These are phyloP conservation scores for Macrosoma leucophasiata DNA, from an alignment of 2,888 invertebrate genomes.

Conservation along the genomic window DNA sequence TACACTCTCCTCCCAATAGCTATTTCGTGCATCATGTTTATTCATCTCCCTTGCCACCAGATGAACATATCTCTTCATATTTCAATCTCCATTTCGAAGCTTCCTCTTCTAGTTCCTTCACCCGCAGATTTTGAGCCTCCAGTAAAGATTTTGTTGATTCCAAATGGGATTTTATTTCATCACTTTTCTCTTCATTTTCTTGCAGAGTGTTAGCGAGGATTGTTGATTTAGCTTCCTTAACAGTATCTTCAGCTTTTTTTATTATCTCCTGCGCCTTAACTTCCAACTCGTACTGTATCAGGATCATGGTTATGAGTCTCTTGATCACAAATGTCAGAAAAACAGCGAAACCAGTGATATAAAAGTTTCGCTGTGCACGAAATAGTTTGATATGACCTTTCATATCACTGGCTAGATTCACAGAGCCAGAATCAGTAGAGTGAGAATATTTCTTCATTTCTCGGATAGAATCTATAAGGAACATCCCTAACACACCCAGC, in stretches of 20 bases:
- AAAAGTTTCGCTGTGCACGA: conserved; percentile 86
- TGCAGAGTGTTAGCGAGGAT: conserved; percentile 38
- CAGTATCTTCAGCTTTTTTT: conserved; percentile 81
- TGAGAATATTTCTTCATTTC: conserved; percentile 82
- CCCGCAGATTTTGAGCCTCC: conserved; percentile 35
- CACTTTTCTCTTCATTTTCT: conserved; percentile 29
- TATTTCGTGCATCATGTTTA: no score
- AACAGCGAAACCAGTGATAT: conserved; percentile 86
- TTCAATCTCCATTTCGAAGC: conserved; percentile 42
- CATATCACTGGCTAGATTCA: conserved; percentile 77
- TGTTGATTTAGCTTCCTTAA: conserved; percentile 50
- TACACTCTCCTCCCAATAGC: no score
- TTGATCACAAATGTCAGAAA: conserved; percentile 82
- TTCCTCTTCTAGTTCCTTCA: conserved; percentile 41
- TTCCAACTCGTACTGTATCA: conserved; percentile 77
- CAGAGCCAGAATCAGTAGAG: conserved; percentile 48
- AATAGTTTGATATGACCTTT: conserved; percentile 83
- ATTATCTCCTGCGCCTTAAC: conserved; percentile 79
- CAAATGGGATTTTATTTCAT: conserved; percentile 37
- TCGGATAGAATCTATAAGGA: conserved; percentile 82
- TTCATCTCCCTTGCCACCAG: conserved; percentile 9
- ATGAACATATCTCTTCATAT: conserved; percentile 41
- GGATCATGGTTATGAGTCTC: conserved; percentile 78
- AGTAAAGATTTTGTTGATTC: conserved; percentile 35
- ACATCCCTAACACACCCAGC: conserved; percentile 75